Evolutionary conservation across 1,140 invertebrate species (phyloP).

Genomic region (Charaxes varanes): DNA sequence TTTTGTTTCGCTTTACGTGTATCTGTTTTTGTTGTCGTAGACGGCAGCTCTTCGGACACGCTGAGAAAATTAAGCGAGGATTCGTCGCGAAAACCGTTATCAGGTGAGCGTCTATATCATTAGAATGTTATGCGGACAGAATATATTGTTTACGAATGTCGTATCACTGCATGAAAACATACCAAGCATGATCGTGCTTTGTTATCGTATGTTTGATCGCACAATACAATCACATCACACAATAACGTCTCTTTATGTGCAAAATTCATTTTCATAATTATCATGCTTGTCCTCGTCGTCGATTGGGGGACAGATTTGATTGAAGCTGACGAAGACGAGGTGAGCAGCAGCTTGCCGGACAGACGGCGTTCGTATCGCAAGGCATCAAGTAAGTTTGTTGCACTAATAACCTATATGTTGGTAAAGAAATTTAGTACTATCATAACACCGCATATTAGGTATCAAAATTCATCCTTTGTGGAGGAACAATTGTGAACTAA

Average conservation of each 20-base stretch:
- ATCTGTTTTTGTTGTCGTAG: conserved; percentile 67
- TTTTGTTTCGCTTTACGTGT: conserved; percentile 66
- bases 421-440: neutral
- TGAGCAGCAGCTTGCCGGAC: conserved; percentile 60
- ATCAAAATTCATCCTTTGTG: conserved; percentile 10
- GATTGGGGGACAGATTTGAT: conserved; percentile 64
- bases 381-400: conserved; percentile 72
- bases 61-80: conserved; percentile 69
- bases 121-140: too few relatives aligned
- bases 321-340: conserved; percentile 73
- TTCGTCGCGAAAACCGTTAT: conserved; percentile 71
- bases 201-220: conserved; percentile 19
- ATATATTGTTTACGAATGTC: too few relatives aligned
- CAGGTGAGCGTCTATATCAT: conserved; percentile 52
- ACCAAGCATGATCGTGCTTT: conserved; percentile 32
- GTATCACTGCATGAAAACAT: conserved; percentile 27
- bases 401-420: conserved; percentile 4
- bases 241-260: conserved; percentile 30
- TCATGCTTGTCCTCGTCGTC: conserved; percentile 46
- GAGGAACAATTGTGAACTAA: conserved; percentile 16
- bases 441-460: neutral
- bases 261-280: conserved; percentile 48
- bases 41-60: conserved; percentile 65
- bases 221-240: conserved; percentile 19
- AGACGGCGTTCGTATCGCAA: conserved; percentile 64